A percentile compares a stretch with the other conserved stretches of the same genome.
Evolutionary conservation across 2,113 vertebrate species (phyloP).

Genomic region (Cottus gobio): DNA sequence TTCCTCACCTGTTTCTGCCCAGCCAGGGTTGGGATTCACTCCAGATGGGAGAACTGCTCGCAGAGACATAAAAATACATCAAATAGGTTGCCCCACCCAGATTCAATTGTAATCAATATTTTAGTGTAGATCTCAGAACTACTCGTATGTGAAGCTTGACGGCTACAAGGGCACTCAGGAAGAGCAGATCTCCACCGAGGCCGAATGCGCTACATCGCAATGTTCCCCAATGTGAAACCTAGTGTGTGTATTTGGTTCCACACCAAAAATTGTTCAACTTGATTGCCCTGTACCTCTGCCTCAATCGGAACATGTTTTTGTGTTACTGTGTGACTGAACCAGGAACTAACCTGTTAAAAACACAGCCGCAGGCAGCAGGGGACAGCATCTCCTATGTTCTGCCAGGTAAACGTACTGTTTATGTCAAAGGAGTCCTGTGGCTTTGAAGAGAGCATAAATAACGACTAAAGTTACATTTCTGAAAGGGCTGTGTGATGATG

Average conservation of each 20-base stretch:
- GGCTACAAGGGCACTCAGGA: neutral
- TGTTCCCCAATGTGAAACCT: neutral
- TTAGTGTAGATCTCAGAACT: neutral
- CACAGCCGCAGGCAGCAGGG: too few species aligned
- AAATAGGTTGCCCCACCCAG: too few species aligned
- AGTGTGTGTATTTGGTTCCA: neutral
- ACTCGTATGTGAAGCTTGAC: neutral
- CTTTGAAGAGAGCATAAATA: too few species aligned
- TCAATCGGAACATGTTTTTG: too few species aligned
- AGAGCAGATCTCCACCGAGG: neutral
- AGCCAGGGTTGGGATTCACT: neutral
- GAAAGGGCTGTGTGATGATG: too few species aligned
- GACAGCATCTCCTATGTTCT: too few species aligned
- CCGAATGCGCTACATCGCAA: neutral
- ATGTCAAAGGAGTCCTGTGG: too few species aligned
- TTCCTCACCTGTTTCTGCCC: conserved; percentile 51
- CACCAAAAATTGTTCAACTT: neutral
- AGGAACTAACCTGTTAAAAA: too few species aligned
- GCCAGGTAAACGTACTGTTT: too few species aligned
- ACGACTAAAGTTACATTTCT: too few species aligned
- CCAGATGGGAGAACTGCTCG: conserved; percentile 7
- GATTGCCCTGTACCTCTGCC: too few species aligned
- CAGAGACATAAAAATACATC: neutral
- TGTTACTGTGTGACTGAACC: too few species aligned
- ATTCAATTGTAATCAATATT: neutral